A percentile compares a stretch with the other conserved stretches of the same genome.
phyloP scores from a whole-genome alignment of 2,113 vertebrate species.

The Trematomus loennbergii region DNA sequence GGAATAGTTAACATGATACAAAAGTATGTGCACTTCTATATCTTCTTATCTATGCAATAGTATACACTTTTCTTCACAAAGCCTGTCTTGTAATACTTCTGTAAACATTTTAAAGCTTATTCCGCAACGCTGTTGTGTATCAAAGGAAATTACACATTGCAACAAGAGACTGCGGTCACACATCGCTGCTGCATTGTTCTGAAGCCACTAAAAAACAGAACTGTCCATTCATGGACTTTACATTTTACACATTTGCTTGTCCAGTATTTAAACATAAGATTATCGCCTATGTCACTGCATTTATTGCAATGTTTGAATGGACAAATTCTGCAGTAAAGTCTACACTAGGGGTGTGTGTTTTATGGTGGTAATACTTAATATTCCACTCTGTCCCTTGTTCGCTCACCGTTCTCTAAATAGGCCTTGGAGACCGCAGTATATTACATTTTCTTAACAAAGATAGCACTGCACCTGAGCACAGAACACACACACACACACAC shows the following conservation, averaged over 20 bases:
- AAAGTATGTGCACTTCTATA: neutral
- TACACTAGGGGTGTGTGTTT: conserved; percentile 6
- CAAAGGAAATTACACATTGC: neutral
- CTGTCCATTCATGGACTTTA: conserved; percentile 1
- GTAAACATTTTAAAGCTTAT: neutral
- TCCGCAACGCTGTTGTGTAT: too few species aligned
- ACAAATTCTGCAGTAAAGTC: conserved; percentile 41
- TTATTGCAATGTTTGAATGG: conserved; percentile 24
- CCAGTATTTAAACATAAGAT: conserved; percentile 6
- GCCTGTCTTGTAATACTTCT: neutral
- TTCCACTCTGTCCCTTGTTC: conserved; percentile 14
- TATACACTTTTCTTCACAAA: neutral
- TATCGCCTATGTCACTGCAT: neutral
- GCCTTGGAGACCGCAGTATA: conserved; percentile 33
- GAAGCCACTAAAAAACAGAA: conserved; percentile 10
- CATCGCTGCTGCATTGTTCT: conserved; percentile 50
- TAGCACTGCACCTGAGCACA: conserved; percentile 6
- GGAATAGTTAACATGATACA: neutral
- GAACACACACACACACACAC: neutral
- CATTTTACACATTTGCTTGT: neutral
- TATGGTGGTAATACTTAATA: conserved; percentile 35
- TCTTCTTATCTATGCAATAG: neutral
- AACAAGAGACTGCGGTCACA: conserved; percentile 22
- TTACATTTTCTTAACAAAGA: conserved; percentile 42
- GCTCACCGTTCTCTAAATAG: conserved; percentile 39